Conservation (phyloP, 2,113 vertebrate species). For the Larimichthys crocea region DNA sequence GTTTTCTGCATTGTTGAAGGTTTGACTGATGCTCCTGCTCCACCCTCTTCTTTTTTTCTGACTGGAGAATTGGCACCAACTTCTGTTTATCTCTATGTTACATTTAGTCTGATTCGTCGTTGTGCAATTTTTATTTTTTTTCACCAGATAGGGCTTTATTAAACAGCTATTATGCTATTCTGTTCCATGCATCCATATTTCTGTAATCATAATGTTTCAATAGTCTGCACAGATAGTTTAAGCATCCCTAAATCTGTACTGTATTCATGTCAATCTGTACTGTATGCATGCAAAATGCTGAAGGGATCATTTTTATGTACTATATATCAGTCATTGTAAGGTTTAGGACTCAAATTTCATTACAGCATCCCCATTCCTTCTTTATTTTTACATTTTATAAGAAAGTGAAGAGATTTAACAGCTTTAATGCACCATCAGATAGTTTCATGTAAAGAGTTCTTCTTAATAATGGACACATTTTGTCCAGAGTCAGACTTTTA, state of each 20-base stretch:
- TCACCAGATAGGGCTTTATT: background rate
- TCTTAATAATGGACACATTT: background rate
- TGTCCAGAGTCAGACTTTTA: background rate
- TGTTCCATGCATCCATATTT: background rate
- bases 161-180: background rate
- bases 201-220: background rate
- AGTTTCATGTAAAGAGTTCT: background rate
- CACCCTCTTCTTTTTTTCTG: too few species aligned
- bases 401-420: background rate
- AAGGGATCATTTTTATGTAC: background rate
- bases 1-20: too few species aligned
- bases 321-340: background rate
- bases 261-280: too few species aligned
- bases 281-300: background rate
- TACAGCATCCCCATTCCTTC: background rate
- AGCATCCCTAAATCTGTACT: background rate
- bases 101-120: too few species aligned
- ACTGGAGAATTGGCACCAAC: too few species aligned
- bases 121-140: background rate
- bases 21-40: too few species aligned
- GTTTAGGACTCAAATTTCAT: background rate
- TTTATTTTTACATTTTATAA: background rate
- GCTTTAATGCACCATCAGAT: background rate
- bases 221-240: background rate
- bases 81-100: too few species aligned